Evolutionary conservation across 2,113 vertebrate species (phyloP).

Genomic region (Hypanus sabinus): DNA sequence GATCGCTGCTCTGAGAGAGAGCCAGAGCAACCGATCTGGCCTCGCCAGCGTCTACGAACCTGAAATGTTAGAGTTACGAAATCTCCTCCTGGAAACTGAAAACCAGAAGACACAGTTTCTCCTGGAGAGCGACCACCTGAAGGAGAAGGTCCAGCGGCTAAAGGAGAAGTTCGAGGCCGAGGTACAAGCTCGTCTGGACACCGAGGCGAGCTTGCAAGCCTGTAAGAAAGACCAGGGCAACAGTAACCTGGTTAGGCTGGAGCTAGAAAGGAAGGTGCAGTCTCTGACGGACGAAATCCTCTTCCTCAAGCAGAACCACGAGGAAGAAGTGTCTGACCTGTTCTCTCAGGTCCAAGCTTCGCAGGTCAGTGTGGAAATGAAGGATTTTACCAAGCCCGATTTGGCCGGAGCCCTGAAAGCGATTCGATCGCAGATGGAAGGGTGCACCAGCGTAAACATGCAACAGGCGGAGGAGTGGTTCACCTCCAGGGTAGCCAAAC

Average conservation of each 20-base stretch:
- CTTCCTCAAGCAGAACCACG: slow-evolving; percentile 53
- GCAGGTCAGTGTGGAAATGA: slow-evolving; percentile 39
- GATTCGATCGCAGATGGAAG: slow-evolving; percentile 56
- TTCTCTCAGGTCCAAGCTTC: slow-evolving; percentile 47
- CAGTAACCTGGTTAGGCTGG: background rate
- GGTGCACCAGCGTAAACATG: slow-evolving; percentile 44
- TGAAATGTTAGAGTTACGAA: slow-evolving; percentile 41
- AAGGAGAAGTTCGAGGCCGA: slow-evolving; percentile 48
- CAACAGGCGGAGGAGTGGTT: slow-evolving; percentile 48
- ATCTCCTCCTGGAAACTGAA: slow-evolving; percentile 48
- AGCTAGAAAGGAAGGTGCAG: slow-evolving; percentile 43
- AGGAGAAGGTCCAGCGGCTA: slow-evolving; percentile 50
- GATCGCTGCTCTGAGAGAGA: slow-evolving; percentile 40
- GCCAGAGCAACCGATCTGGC: slow-evolving; percentile 44
- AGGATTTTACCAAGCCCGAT: slow-evolving; percentile 47
- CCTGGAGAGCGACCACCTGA: slow-evolving; percentile 50
- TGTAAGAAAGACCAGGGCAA: slow-evolving; percentile 51
- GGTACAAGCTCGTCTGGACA: slow-evolving; percentile 43
- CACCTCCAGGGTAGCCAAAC: slow-evolving; percentile 50
- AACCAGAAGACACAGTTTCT: slow-evolving; percentile 54
- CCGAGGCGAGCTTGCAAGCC: slow-evolving; percentile 45
- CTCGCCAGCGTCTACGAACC: slow-evolving; percentile 39
- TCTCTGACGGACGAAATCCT: slow-evolving; percentile 52
- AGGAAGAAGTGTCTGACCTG: slow-evolving; percentile 52
- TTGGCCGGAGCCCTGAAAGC: slow-evolving; percentile 56